These are phyloP conservation scores for Ptycholaimellus sp. DNA, from an alignment of 2,888 invertebrate species.

Conservation along the genomic window DNA sequence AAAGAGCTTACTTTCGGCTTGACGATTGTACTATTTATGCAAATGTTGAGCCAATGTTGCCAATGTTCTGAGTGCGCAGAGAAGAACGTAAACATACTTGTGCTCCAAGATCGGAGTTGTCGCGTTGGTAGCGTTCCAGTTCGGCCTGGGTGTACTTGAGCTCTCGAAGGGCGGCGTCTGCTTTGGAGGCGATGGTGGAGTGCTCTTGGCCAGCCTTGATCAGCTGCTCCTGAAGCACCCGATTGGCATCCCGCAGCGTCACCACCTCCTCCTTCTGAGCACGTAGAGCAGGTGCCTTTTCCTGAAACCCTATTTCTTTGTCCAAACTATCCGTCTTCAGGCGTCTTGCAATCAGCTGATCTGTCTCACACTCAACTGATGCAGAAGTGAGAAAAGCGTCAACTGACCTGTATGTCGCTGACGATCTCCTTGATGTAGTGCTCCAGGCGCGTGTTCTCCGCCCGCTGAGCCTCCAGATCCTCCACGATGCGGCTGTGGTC, in stretches of 20 bases:
- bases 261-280: conserved; percentile 59
- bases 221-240: conserved; percentile 41
- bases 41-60: no score
- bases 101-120: conserved; percentile 35
- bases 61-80: no score
- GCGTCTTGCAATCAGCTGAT: no score
- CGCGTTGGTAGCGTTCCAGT: conserved; percentile 10
- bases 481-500: conserved; percentile 55
- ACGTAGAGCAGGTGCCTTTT: conserved; percentile 58
- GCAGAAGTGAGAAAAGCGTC: no score
- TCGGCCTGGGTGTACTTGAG: conserved; percentile 7
- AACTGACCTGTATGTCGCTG: no score
- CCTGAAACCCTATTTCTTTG: no score
- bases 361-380: no score
- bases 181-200: background rate
- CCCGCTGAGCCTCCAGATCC: conserved; percentile 47
- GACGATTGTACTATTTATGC: no score
- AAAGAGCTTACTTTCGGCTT: no score
- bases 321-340: conserved; percentile 42
- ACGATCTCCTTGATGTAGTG: conserved; percentile 7
- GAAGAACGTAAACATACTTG: conserved; percentile 34
- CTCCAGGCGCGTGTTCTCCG: conserved; percentile 41
- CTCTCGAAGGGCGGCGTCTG: conserved; percentile 2
- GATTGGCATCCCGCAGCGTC: conserved; percentile 46
- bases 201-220: conserved; percentile 39